Evolutionary conservation across 2,888 invertebrate species (phyloP), one percentile per base, ranked within the genome.

Genomic region (Holacanthella duospinosa): DNA sequence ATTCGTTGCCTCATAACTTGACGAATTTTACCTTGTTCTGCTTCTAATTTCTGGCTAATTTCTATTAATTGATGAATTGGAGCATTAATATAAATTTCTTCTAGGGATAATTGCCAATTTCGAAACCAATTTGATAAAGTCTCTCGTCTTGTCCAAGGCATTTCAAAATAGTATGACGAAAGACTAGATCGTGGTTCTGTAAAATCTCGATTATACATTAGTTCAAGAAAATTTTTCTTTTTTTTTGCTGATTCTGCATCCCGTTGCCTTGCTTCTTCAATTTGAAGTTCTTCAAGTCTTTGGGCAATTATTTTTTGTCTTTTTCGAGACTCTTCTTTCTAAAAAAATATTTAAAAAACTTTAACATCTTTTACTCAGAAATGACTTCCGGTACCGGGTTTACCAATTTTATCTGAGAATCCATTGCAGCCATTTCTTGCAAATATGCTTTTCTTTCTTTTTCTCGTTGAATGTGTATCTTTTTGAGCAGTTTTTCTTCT

Each of bases 401-500:
- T 70, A 69, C 72, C 68, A 68, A 55, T 36, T 67, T 59, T 57
- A 61, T 63, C 48, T 67, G 25, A 55, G 66, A 67, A n/a, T 70
- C 64, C 19, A 68, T 63, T 21, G 12, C 48, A 16, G 48, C 48
- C 12, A 48, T n/a, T 61, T 73, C 70, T n/a, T 71, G 68, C 0
- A 68, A 25, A 60, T 70, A 71, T 55, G 71, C 71, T 26, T 65
- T 57, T 60, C 69, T 58, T 29, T 71, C 19, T 54, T 71, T 71
- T 29, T 70, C 72, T 26, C 72, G 60, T 43, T 71, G 70, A 1
- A 65, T 36, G 36, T 73, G 70, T 55, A 73, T 70, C 65, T 67
- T 71, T 29, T 67, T 65, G 3, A 66, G 44, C 43, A 72, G 48
- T 44, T 68, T 56, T 29, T 70, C 70, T 48, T 71, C 72, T 29